Evolutionary conservation across 2,113 vertebrate species (phyloP), one percentile per base, ranked within the genome.

Genomic region (Calonectris borealis): DNA sequence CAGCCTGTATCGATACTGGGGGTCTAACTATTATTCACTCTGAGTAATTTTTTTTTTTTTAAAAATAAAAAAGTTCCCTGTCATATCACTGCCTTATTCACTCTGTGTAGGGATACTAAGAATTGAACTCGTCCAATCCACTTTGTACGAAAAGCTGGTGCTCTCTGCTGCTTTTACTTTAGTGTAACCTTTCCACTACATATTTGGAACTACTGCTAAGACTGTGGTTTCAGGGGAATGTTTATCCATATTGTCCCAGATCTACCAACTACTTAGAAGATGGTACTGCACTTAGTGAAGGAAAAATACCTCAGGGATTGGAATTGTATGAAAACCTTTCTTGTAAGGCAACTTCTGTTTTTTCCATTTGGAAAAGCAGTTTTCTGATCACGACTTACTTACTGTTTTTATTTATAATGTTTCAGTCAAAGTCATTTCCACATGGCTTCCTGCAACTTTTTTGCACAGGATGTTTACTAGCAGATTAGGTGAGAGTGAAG

Each of bases 181-280:
- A 54, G 60, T 44, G 75, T 25, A 96, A 96, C 93, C 92, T 93
- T 94, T 91, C 57, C 93, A 90, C 82, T 60, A 86, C 90, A 58
- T 83, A 95, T 52, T 79, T 86, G 83, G 82, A 71, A 89, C n/a
- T 55, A 80, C 83, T 78, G 80, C 49, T 89, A 91, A 80, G 55
- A 29, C 61, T 57, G 68, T 61, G 70, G 82, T 83, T 87, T 57
- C 32, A 34, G 54, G 55, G 52, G 69, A 83, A 86, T 62, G 55
- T 66, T 88, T 8, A 81, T 89, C 46, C 46, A 15, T 32, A 52
- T 40, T 62, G 55, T 61, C 72, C 54, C 36, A 52, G 55, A 80
- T 75, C 72, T 52, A 62, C 38, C 51, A 90, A 16, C 57, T 62
- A 4, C 55, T 82, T 49, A 55, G 64, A 66, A 88, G 77, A 58